Base-by-base conservation (phyloP, 2,888 invertebrate species). In the Acrobasis repandana region DNA sequence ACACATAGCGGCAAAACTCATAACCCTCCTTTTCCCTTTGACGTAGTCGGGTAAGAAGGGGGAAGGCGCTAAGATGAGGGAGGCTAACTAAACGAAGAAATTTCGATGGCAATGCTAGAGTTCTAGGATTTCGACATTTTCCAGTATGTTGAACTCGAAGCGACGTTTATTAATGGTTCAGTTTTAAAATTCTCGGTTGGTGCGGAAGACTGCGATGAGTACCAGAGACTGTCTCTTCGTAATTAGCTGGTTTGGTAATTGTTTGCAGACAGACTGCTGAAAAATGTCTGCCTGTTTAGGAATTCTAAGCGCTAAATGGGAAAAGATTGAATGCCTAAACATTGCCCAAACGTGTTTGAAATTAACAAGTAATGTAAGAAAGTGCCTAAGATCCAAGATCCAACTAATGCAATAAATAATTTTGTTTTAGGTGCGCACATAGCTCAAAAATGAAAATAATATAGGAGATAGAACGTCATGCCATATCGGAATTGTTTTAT, bases 141-240 rank as follows among this genome's bases (percentile, higher is more conserved):
- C 8, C 6, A 28, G 4, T 28, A 28, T 28, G 28, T 28, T 28
- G 28, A 28, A 28, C 64, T 63, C 62, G 60, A 64, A 65, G 61
- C 65, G 58, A 38, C 58, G 20, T 49, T 58, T 58, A 50, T 58
- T 58, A 38, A 58, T 58, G 36, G 14, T 43, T 61, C 61, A 59
- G 68, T 75, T 79, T 80, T 75, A 77, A 83, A 82, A 81, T 79
- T 74, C 76, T 67, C 63, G 66, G 63, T 67, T 67, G 66, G 58
- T 67, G 52, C 65, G 75, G 76, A 77, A 77, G 71, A 71, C 67
- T 69, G 70, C 71, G 72, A 83, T 80, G 79, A 78, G 81, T 80
- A 58, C 16, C 48, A 34, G 58, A 48, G 33, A 47, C 15, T 57
- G 46, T 57, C 47, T 16, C 18, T 58, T 34, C 14, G 50, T 18